These are phyloP conservation scores for Geotrypetes seraphini DNA, from an alignment of 2,797 vertebrate species.

Conservation along the genomic window DNA sequence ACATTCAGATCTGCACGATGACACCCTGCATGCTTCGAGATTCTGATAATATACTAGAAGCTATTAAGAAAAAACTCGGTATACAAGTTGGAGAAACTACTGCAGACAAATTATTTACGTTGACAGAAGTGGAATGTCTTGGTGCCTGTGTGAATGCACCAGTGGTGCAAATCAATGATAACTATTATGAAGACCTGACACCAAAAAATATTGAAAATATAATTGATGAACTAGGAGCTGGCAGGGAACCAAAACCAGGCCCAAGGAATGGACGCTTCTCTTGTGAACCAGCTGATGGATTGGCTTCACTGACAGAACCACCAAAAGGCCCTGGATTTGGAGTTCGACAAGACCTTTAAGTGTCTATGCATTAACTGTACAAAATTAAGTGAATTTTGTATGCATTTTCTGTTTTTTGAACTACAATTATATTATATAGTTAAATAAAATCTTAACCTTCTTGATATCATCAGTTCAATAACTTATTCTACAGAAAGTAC, in stretches of 20 bases:
- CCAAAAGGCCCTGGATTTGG: constrained; percentile 86
- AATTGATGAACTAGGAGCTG: constrained; percentile 87
- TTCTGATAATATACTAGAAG: constrained; percentile 87
- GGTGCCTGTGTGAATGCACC: constrained; percentile 97
- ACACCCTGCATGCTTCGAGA: constrained; percentile 95
- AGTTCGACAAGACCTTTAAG: constrained; percentile 79
- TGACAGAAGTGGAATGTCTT: constrained; percentile 93
- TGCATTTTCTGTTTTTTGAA: too few species aligned
- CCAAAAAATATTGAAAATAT: constrained; percentile 81
- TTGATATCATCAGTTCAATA: too few species aligned
- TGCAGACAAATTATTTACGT: constrained; percentile 86
- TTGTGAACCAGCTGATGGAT: constrained; percentile 87
- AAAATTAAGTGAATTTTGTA: too few species aligned
- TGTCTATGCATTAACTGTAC: too few species aligned
- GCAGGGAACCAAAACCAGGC: constrained; percentile 74
- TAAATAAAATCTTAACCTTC: too few species aligned
- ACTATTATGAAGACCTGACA: constrained; percentile 88
- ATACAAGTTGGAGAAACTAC: constrained; percentile 92
- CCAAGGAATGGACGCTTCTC: constrained; percentile 90
- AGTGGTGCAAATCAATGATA: constrained; percentile 98
- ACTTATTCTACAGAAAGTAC: too few species aligned
- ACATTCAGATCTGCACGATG: constrained; percentile 93
- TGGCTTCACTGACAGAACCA: constrained; percentile 84
- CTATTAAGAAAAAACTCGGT: constrained; percentile 90
- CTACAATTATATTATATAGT: too few species aligned